Conservation (phyloP, 2,797 vertebrate genomes). For the Amblyraja radiata region DNA sequence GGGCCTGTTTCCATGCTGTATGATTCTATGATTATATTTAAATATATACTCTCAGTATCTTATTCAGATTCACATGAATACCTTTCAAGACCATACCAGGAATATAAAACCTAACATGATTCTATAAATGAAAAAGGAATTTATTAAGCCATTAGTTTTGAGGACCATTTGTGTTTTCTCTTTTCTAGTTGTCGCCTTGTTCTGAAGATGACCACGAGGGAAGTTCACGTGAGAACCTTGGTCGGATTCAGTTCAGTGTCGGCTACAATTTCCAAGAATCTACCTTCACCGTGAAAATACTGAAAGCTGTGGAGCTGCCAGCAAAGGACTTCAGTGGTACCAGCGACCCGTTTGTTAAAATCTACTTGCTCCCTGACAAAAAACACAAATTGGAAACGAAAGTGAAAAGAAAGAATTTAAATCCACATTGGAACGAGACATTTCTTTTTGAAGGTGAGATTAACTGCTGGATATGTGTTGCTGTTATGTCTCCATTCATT, state of each 20-base stretch:
- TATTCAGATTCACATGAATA: not conserved
- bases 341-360: constrained; percentile 95
- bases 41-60: not conserved
- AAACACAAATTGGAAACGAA: constrained; percentile 99
- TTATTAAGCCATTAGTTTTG: not conserved
- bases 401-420: constrained; percentile 97
- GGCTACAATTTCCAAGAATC: constrained; percentile 98
- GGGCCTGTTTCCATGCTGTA: too few species aligned
- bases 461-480: not conserved
- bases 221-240: constrained; percentile 82
- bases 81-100: not conserved
- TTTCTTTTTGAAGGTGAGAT: constrained; percentile 89
- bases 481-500: not conserved
- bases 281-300: constrained; percentile 93
- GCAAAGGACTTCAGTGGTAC: constrained; percentile 98
- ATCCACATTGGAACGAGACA: constrained; percentile 97
- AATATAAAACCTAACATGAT: not conserved
- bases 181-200: constrained; percentile 80
- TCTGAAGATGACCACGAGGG: constrained; percentile 92
- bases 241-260: constrained; percentile 84
- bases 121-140: too few species aligned
- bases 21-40: too few species aligned
- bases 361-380: constrained; percentile 96
- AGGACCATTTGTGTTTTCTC: constrained; percentile 37
- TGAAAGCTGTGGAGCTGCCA: constrained; percentile 91